Conservation (phyloP, 2,113 vertebrate genomes). For the Xiphophorus couchianus region DNA sequence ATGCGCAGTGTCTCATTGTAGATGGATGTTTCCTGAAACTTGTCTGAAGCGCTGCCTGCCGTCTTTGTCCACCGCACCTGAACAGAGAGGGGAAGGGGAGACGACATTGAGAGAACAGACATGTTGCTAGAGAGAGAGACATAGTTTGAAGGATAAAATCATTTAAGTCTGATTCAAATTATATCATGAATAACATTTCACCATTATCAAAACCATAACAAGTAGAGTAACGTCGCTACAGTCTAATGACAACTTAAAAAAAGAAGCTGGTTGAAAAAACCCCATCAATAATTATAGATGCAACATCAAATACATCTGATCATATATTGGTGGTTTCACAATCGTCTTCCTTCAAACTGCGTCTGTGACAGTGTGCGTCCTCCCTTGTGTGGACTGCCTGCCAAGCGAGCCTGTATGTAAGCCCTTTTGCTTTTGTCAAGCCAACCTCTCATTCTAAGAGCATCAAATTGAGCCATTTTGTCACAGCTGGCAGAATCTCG, state of each 20-base stretch:
- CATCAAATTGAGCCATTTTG: conserved; percentile 1
- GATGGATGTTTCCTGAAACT: conserved; percentile 97
- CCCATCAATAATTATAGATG: too few relatives aligned
- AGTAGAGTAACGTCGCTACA: background rate
- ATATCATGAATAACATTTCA: background rate
- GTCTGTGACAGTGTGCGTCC: background rate
- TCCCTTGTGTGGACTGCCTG: background rate
- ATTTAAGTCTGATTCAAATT: conserved; percentile 15
- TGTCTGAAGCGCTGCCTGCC: conserved; percentile 94
- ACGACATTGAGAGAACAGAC: conserved; percentile 24
- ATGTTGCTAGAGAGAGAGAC: background rate
- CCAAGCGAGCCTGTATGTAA: background rate
- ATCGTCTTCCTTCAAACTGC: background rate
- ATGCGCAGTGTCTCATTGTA: conserved; percentile 97
- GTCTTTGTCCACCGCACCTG: conserved; percentile 99
- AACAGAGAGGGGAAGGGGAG: background rate
- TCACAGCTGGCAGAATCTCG: background rate
- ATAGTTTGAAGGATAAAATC: conserved; percentile 27
- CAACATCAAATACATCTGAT: background rate
- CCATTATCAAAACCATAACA: background rate
- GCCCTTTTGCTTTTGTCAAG: conserved; percentile 3
- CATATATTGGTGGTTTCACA: background rate
- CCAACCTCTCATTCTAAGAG: background rate
- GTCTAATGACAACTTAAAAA: too few relatives aligned
- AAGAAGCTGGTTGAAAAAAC: background rate